These are phyloP conservation scores for Leptinotarsa lineolata DNA, from an alignment of 1,140 invertebrate genomes.

Conservation along the genomic window DNA sequence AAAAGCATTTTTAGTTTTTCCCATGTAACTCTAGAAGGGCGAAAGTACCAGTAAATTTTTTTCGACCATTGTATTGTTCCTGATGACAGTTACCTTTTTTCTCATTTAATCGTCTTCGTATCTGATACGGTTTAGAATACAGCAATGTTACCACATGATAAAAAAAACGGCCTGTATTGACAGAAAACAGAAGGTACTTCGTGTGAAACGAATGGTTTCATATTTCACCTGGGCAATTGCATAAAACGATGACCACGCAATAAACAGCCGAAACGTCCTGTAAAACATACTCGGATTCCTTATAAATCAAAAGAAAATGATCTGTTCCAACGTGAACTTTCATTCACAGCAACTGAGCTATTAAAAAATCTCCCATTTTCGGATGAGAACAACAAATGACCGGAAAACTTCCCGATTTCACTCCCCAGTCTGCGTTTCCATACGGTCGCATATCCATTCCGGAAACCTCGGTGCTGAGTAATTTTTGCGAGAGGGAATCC, in stretches of 20 bases:
- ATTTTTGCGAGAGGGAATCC: background rate
- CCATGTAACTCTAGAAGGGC: too few relatives aligned
- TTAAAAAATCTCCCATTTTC: conserved; percentile 5
- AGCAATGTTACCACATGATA: too few relatives aligned
- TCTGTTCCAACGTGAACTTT: conserved; percentile 26
- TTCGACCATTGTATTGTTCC: too few relatives aligned
- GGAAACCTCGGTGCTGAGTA: background rate
- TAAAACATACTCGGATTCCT: background rate
- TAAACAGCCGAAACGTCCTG: background rate
- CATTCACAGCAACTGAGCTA: conserved; percentile 24
- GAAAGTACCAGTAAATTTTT: too few relatives aligned
- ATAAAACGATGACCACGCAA: conserved; percentile 9
- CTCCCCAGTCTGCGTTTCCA: background rate
- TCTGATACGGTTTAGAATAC: too few relatives aligned
- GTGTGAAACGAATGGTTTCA: background rate
- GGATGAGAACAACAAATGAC: conserved; percentile 9
- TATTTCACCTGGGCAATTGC: background rate
- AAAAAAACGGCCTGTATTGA: too few relatives aligned
- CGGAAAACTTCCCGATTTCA: background rate
- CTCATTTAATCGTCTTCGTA: too few relatives aligned
- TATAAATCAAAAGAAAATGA: conserved; percentile 24
- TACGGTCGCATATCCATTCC: background rate
- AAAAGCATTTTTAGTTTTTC: too few relatives aligned
- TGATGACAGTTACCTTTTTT: too few relatives aligned
- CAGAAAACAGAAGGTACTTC: too few relatives aligned